Percentiles rank a stretch among this genome's conserved stretches.
Conservation (phyloP, 2,113 vertebrate genomes). For the Prochilodus magdalenae region DNA sequence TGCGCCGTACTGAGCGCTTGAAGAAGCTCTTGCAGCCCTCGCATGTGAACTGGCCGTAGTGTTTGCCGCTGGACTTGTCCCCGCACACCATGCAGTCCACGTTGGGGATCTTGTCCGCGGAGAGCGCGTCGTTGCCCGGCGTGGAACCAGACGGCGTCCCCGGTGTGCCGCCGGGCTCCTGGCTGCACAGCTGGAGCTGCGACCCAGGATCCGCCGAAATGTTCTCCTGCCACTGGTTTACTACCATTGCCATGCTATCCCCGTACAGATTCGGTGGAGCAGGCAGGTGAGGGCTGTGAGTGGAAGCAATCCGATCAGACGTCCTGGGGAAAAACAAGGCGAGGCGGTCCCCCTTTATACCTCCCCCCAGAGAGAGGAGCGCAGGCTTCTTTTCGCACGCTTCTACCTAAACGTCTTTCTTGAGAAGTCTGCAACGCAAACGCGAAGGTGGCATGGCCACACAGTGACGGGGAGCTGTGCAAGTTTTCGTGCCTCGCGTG, state of each 20-base stretch:
- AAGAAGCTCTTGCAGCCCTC: slow-evolving; percentile 92
- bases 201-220: slow-evolving; percentile 81
- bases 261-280: slow-evolving; percentile 63
- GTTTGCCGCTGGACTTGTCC: slow-evolving; percentile 88
- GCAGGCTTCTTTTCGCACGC: no score
- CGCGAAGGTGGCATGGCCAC: slow-evolving; percentile 60
- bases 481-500: neutral
- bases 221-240: slow-evolving; percentile 86
- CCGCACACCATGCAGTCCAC: slow-evolving; percentile 89
- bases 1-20: slow-evolving; percentile 86
- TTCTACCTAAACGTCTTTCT: neutral
- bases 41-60: slow-evolving; percentile 88
- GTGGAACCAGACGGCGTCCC: slow-evolving; percentile 80
- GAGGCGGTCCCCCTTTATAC: neutral
- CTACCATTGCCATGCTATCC: slow-evolving; percentile 87
- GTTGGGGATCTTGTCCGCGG: slow-evolving; percentile 81
- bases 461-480: no score
- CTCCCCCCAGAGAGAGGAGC: no score
- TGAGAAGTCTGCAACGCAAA: slow-evolving; percentile 55
- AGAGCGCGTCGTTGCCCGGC: slow-evolving; percentile 80
- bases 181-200: slow-evolving; percentile 81
- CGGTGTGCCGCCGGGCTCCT: slow-evolving; percentile 80
- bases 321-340: slow-evolving; percentile 53
- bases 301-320: slow-evolving; percentile 62
- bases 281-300: slow-evolving; percentile 61